phyloP scores from a whole-genome alignment of 1,140 invertebrate genomes.

The Sesamia nonagrioides region DNA sequence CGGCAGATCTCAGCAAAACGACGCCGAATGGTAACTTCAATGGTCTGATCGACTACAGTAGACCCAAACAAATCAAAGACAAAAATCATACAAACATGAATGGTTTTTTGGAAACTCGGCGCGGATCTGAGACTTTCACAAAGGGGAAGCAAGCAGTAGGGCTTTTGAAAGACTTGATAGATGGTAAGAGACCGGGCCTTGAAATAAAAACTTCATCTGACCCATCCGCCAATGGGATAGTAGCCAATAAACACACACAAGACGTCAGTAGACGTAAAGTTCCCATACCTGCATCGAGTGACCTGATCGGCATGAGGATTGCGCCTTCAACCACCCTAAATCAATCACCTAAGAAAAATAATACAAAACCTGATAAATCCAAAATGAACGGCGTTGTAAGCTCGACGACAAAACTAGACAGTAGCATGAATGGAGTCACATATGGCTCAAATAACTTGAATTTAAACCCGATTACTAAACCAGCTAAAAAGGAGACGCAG shows the following conservation, averaged over 20 bases:
- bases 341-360: slow-evolving; percentile 69
- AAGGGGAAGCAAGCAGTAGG: slow-evolving; percentile 66
- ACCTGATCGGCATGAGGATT: slow-evolving; percentile 67
- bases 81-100: slow-evolving; percentile 70
- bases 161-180: slow-evolving; percentile 68
- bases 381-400: slow-evolving; percentile 76
- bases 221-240: slow-evolving; percentile 77
- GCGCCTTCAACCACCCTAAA: slow-evolving; percentile 65
- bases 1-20: slow-evolving; percentile 68
- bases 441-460: slow-evolving; percentile 82
- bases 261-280: slow-evolving; percentile 68
- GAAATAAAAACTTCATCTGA: slow-evolving; percentile 66
- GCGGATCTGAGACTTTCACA: slow-evolving; percentile 63
- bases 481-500: slow-evolving; percentile 69
- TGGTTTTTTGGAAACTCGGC: slow-evolving; percentile 76
- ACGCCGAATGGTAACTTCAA: slow-evolving; percentile 61
- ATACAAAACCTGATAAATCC: slow-evolving; percentile 64
- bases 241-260: slow-evolving; percentile 59
- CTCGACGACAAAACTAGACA: slow-evolving; percentile 82
- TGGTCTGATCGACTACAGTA: slow-evolving; percentile 70
- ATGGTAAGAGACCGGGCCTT: slow-evolving; percentile 68
- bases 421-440: slow-evolving; percentile 82
- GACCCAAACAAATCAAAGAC: slow-evolving; percentile 70
- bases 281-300: slow-evolving; percentile 69
- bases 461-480: slow-evolving; percentile 69